Base-by-base conservation (phyloP, 2,888 invertebrate genomes). In the Homarus gammarus region DNA sequence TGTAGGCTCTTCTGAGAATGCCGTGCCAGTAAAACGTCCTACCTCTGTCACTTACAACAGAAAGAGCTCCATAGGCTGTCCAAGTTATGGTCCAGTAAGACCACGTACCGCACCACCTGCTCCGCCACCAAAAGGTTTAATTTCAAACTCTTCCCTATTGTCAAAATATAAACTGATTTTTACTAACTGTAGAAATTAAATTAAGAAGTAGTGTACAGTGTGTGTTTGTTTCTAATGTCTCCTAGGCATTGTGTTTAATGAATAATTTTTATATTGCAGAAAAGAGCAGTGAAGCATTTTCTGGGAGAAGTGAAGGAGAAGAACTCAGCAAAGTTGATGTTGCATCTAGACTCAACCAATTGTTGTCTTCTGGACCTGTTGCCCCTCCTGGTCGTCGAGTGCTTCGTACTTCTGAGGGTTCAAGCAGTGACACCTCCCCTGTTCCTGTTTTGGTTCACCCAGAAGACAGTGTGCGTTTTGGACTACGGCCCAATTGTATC, bases 91-190 rank as follows among this genome's bases (percentile, higher is more conserved):
- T 15, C 85, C 83, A 18, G 84, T 89, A 36, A 85, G 91, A 15
- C 91, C 91, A 18, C 73, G 87, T 8, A 92, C 90, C 44, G 89
- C 91, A 33, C 91, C 91, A 5, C 91, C 91, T 56, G 91, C 90
- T 38, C 91, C 91, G n/a, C 84, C 91, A 83, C 84, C 89, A 31
- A 89, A 89, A 89, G 89, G 89, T 89, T 44, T n/a, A 15, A 64
- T 64, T 27, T 12, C 27, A 31, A 10, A 2, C 22, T 27, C 22
- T n/a, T n/a, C n/a, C 27, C 27, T 64, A 0, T 56, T 56, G 18
- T 56, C 5, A 18, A 56, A 56, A 2, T 56, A 18, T 15, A 56
- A n/a, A n/a, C n/a, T 56, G 18, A 56, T 12, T 56, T 10, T 56
- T 56, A 56, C 56, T n/a, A n/a, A n/a, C n/a, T n/a, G n/a, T n/a